Base-by-base conservation (phyloP, 2,888 invertebrate genomes). In the Zaprionus bogoriensis region DNA sequence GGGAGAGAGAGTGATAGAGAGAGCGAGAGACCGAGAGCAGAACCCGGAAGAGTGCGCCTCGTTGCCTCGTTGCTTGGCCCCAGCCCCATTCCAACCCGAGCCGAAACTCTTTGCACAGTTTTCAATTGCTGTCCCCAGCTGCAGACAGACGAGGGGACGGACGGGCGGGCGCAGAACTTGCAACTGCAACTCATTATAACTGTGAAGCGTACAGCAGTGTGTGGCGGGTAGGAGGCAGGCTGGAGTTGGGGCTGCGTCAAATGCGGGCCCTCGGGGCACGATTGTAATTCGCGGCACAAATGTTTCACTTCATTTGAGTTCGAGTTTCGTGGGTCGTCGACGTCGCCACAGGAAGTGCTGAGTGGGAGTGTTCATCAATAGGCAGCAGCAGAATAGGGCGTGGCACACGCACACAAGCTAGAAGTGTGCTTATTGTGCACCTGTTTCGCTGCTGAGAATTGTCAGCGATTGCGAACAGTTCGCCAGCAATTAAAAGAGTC, bases 231-330 rank as follows among this genome's bases (percentile, higher is more conserved):
- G 14, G 3, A 41, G 5, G 51, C n/a, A 2, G 0, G 1, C n/a
- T n/a, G n/a, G n/a, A n/a, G 27, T 23, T 14, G 17, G 36, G 19
- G 22, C 23, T 32, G 51, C 57, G 41, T 41, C 63, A 54, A 64
- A 71, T 74, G 74, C 77, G 66, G 86, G 83, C 64, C 73, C 27
- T 28, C 41, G 61, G 61, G 47, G 71, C 57, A 55, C 80, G 63
- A 70, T 82, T 82, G 85, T 84, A 71, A 83, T 87, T 84, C 87
- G 84, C 82, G 53, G 78, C 82, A 84, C 87, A 87, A 87, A 84
- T 84, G 82, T 74, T 83, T 87, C 76, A 81, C 84, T 87, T 87
- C 84, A 87, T 84, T 84, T 74, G 78, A 74, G 74, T 84, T 84
- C 71, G 78, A 74, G 74, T 75, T 86, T 83, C 78, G 78, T 82